phyloP scores from a whole-genome alignment of 1,140 invertebrate species.

The Odontomachus brunneus region DNA sequence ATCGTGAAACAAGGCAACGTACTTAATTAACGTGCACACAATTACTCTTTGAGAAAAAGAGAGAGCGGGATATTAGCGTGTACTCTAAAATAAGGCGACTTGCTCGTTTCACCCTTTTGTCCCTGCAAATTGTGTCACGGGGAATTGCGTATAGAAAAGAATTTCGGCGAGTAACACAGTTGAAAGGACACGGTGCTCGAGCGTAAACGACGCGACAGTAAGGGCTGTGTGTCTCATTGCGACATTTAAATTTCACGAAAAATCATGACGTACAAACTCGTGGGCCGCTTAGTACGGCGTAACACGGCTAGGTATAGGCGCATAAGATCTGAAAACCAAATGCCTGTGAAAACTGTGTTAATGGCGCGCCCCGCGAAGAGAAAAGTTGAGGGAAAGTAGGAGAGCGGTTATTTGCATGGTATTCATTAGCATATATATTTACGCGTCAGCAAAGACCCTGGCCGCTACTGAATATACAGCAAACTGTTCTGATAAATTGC shows the following conservation, averaged over 20 bases:
- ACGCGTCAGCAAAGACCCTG: constrained; percentile 51
- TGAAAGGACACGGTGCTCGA: constrained; percentile 40
- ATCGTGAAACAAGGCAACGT: constrained; percentile 21
- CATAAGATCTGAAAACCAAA: constrained; percentile 54
- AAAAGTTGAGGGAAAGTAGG: constrained; percentile 34
- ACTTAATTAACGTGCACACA: constrained; percentile 43
- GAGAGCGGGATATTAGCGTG: constrained; percentile 21
- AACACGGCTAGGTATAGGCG: constrained; percentile 25
- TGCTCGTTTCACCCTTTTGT: constrained; percentile 3
- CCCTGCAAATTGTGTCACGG: constrained; percentile 36
- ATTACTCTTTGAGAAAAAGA: constrained; percentile 3
- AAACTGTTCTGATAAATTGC: constrained; percentile 49
- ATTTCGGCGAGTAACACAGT: constrained; percentile 46
- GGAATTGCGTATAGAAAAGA: constrained; percentile 38
- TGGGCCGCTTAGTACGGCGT: constrained; percentile 33
- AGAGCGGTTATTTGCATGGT: constrained; percentile 51
- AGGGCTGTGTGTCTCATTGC: constrained; percentile 48
- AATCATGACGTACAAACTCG: constrained; percentile 47
- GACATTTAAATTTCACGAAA: constrained; percentile 59
- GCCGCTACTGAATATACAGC: constrained; percentile 52
- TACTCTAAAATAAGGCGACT: constrained; percentile 25
- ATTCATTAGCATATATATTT: constrained; percentile 63
- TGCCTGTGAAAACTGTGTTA: constrained; percentile 61
- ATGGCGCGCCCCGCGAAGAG: constrained; percentile 34
- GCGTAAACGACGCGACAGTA: constrained; percentile 43